phyloP scores from a whole-genome alignment of 2,113 vertebrate species.

The Sarotherodon lohbergeri region DNA sequence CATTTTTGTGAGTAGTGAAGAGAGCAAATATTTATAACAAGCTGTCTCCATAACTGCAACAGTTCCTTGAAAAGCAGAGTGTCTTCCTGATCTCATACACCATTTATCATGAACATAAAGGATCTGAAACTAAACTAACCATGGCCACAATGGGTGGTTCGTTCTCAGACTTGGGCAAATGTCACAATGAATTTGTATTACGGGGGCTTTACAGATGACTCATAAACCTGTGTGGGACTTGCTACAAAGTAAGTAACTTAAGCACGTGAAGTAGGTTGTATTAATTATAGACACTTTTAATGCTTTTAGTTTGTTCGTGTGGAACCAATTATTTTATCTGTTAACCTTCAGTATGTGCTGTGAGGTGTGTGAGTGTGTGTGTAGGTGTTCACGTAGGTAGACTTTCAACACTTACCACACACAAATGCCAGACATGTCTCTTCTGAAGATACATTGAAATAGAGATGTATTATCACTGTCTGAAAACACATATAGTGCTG shows the following conservation, averaged over 20 bases:
- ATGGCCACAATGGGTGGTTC: background rate
- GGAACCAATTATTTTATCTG: background rate
- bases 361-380: background rate
- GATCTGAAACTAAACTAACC: background rate
- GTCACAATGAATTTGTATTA: background rate
- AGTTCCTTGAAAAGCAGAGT: background rate
- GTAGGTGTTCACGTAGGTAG: background rate
- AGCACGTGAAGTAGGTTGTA: background rate
- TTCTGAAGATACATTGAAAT: background rate
- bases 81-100: background rate
- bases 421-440: background rate
- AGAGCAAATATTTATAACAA: background rate
- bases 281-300: background rate
- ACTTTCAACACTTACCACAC: background rate
- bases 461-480: background rate
- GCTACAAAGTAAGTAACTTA: background rate
- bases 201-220: background rate
- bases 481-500: background rate
- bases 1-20: background rate
- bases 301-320: background rate
- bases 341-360: background rate
- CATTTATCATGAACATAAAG: background rate
- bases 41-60: background rate
- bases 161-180: background rate
- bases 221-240: background rate